Conservation (phyloP, 2,888 invertebrate species). For the Mythimna impura region DNA sequence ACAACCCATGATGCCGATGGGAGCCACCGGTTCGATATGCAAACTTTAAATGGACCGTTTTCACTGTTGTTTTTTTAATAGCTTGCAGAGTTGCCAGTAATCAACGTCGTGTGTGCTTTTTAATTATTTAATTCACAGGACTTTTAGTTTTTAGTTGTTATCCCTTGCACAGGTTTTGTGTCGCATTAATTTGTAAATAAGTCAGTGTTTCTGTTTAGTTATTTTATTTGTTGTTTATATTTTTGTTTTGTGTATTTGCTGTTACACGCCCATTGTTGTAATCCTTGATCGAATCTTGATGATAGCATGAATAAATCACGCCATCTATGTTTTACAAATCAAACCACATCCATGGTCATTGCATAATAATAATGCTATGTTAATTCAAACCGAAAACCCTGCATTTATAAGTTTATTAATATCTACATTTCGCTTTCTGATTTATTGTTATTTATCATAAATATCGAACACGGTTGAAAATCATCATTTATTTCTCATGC, state of each 20-base stretch:
- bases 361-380: conserved; percentile 35
- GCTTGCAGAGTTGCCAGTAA: conserved; percentile 67
- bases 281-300: conserved; percentile 21
- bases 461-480: conserved; percentile 32
- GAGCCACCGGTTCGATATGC: conserved; percentile 86
- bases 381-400: conserved; percentile 37
- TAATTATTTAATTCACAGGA: conserved; percentile 58
- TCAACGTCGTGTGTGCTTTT: conserved; percentile 63
- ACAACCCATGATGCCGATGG: conserved; percentile 86
- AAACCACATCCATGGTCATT: conserved; percentile 33
- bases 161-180: conserved; percentile 63
- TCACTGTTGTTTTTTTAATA: conserved; percentile 68
- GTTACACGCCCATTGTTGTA: conserved; percentile 43
- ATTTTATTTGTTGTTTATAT: conserved; percentile 43
- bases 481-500: conserved; percentile 17
- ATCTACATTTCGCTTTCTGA: conserved; percentile 37
- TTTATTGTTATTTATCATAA: conserved; percentile 22
- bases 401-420: conserved; percentile 24
- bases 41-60: conserved; percentile 77
- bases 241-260: conserved; percentile 53
- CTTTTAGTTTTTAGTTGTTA: conserved; percentile 52
- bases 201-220: conserved; percentile 58
- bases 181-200: conserved; percentile 64
- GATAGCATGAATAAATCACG: conserved; percentile 48
- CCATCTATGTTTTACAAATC: conserved; percentile 18